A percentile compares a stretch with the other conserved stretches of the same genome.
These are phyloP conservation scores for Romanogobio albipinnatus DNA, from an alignment of 2,113 vertebrate species.

Conservation along the genomic window DNA sequence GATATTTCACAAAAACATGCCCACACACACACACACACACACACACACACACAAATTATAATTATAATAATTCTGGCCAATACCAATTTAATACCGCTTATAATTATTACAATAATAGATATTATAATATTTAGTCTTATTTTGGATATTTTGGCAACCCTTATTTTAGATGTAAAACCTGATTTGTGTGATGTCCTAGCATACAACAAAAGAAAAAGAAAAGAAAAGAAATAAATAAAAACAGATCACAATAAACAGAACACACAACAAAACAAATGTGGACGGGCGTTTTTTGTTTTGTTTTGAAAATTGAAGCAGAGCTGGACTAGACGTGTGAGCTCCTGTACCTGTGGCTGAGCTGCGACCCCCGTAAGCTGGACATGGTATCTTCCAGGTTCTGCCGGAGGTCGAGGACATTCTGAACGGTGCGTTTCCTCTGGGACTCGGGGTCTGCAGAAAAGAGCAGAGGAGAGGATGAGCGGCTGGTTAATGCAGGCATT, in stretches of 20 bases:
- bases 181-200: too few relatives aligned
- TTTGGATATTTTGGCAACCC: too few relatives aligned
- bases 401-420: constrained; percentile 95
- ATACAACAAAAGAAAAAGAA: not conserved
- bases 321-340: not conserved
- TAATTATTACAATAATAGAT: not conserved
- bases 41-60: too few relatives aligned
- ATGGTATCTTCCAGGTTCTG: constrained; percentile 98
- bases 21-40: too few relatives aligned
- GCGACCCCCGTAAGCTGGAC: constrained; percentile 92
- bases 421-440: constrained; percentile 94
- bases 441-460: constrained; percentile 86
- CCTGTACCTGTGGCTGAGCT: constrained; percentile 90
- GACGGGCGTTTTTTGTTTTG: too few relatives aligned
- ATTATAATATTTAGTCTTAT: not conserved
- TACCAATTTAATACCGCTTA: not conserved
- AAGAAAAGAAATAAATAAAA: too few relatives aligned
- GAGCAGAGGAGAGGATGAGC: not conserved
- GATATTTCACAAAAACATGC: too few relatives aligned
- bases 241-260: not conserved
- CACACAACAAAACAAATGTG: not conserved
- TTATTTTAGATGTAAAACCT: too few relatives aligned
- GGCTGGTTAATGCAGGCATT: not conserved
- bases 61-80: too few relatives aligned
- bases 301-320: not conserved